Evolutionary conservation across 2,888 invertebrate genomes (phyloP).

Genomic region (Chymomyza caudatula): DNA sequence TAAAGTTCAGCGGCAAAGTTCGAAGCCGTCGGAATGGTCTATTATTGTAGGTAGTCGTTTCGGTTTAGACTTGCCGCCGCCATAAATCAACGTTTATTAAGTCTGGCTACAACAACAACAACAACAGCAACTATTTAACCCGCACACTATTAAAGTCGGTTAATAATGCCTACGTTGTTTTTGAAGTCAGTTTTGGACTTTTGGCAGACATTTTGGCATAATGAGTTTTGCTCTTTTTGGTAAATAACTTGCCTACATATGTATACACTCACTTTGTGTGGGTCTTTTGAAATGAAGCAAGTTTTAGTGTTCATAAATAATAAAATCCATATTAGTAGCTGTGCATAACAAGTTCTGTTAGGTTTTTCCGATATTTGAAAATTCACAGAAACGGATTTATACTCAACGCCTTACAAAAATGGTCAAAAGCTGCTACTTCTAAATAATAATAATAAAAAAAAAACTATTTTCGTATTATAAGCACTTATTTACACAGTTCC

Average conservation of each 20-base stretch:
- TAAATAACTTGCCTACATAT: slow-evolving; percentile 7
- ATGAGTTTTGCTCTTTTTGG: slow-evolving; percentile 7
- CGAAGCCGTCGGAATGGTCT: not conserved
- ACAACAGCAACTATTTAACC: not conserved
- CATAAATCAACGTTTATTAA: slow-evolving; percentile 30
- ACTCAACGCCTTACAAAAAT: not conserved
- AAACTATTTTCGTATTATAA: not conserved
- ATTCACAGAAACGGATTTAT: not conserved
- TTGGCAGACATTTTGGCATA: slow-evolving; percentile 17
- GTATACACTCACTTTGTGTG: not conserved
- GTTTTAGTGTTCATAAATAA: not conserved
- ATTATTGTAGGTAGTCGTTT: not conserved
- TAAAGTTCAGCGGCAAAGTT: not conserved
- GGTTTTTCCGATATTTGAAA: slow-evolving; percentile 35
- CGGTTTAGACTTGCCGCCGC: slow-evolving; percentile 56
- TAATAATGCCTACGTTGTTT: not conserved
- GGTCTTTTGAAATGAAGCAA: not conserved
- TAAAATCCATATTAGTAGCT: not conserved
- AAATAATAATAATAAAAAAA: not conserved
- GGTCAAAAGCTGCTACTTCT: not conserved
- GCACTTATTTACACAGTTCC: not conserved
- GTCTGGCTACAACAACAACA: not conserved
- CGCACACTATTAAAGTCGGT: not conserved
- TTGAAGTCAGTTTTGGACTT: not conserved
- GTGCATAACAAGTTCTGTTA: slow-evolving; percentile 44